Evolutionary conservation across 2,113 vertebrate genomes (phyloP).

Genomic region (Brachypteracias leptosomus): DNA sequence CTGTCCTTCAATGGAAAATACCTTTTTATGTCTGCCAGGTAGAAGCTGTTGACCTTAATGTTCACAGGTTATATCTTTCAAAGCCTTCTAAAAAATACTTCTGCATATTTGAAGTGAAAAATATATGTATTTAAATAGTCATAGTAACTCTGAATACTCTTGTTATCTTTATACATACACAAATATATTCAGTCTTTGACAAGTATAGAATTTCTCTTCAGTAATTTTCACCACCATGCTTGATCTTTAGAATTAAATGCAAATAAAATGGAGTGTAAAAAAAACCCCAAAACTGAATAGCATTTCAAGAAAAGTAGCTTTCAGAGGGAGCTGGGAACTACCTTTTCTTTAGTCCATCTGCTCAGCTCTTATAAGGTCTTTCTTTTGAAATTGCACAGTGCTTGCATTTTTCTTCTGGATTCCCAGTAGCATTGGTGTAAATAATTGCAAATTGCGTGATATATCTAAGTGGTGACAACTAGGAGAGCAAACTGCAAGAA

Average conservation of each 20-base stretch:
- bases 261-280: not conserved
- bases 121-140: not conserved
- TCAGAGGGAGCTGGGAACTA: not conserved
- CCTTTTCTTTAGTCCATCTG: not conserved
- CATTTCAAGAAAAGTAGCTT: not conserved
- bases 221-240: not conserved
- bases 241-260: not conserved
- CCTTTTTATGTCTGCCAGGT: not conserved
- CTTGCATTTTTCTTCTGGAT: not conserved
- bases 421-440: not conserved
- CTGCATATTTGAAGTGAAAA: not conserved
- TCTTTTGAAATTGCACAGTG: not conserved
- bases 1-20: not conserved
- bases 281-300: not conserved
- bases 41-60: not conserved
- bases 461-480: not conserved
- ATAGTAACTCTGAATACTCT: not conserved
- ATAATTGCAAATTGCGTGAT: not conserved
- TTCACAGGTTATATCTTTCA: not conserved
- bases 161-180: not conserved
- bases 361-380: not conserved
- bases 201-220: not conserved
- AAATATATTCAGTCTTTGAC: not conserved
- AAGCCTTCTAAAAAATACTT: not conserved
- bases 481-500: not conserved